Conservation (phyloP, 2,888 invertebrate genomes). For the Brachyptera risi region DNA sequence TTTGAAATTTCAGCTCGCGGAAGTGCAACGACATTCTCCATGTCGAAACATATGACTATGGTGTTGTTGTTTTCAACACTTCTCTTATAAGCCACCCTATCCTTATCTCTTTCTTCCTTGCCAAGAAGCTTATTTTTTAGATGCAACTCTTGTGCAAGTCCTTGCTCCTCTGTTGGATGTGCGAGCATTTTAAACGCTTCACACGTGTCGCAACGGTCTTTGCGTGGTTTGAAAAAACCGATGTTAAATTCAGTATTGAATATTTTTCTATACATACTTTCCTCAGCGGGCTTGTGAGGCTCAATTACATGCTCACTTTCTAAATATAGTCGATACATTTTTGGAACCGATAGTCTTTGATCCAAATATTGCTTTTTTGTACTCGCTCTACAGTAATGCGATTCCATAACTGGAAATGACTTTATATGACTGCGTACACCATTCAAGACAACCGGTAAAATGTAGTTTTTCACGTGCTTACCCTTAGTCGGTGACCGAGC, state of each 20-base stretch:
- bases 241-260: slow-evolving; percentile 33
- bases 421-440: slow-evolving; percentile 31
- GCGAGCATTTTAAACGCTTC: no score
- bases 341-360: slow-evolving; percentile 30
- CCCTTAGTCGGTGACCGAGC: slow-evolving; percentile 1
- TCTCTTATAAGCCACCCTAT: not conserved
- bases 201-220: slow-evolving; percentile 36
- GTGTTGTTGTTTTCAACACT: not conserved
- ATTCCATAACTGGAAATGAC: slow-evolving; percentile 34
- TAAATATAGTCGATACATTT: slow-evolving; percentile 34
- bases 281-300: slow-evolving; percentile 28
- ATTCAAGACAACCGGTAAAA: no score
- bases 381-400: slow-evolving; percentile 32
- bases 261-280: slow-evolving; percentile 32
- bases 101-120: not conserved
- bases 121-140: no score
- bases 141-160: no score
- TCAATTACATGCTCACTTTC: slow-evolving; percentile 27
- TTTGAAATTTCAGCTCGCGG: not conserved
- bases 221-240: slow-evolving; percentile 34
- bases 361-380: slow-evolving; percentile 34
- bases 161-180: no score
- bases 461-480: slow-evolving; percentile 4
- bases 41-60: not conserved
- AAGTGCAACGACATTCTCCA: slow-evolving; percentile 6